Conservation (phyloP, 2,888 invertebrate species). For the Sialis lutaria region DNA sequence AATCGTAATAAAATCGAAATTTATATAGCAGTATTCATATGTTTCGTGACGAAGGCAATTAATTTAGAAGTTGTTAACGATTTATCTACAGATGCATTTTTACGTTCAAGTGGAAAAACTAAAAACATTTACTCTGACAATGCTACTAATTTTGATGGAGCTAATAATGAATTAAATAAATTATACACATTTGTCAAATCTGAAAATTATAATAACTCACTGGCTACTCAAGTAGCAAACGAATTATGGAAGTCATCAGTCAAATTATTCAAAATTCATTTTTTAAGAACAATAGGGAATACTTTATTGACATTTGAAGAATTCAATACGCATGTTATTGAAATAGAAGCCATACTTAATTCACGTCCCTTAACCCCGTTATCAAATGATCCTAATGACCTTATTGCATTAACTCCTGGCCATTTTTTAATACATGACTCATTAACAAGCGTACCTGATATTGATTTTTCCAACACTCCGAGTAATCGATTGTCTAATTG, state of each 20-base stretch:
- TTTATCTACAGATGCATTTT: too few species aligned
- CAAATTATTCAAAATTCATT: slow-evolving; percentile 5
- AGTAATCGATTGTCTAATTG: slow-evolving; percentile 7
- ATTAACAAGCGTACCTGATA: slow-evolving; percentile 5
- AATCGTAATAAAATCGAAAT: slow-evolving; percentile 2
- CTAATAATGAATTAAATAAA: neutral
- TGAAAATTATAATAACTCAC: neutral
- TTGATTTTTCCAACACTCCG: slow-evolving; percentile 4
- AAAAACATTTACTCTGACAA: slow-evolving; percentile 7
- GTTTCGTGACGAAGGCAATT: too few species aligned
- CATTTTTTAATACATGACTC: slow-evolving; percentile 9
- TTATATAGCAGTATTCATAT: too few species aligned
- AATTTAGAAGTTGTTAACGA: too few species aligned
- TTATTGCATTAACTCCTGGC: slow-evolving; percentile 7
- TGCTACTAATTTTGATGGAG: slow-evolving; percentile 9
- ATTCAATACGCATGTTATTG: too few species aligned
- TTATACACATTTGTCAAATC: neutral
- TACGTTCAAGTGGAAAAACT: too few species aligned
- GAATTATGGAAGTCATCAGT: slow-evolving; percentile 6
- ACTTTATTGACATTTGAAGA: slow-evolving; percentile 4
- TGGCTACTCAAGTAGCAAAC: neutral
- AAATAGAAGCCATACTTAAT: too few species aligned
- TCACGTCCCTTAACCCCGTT: too few species aligned
- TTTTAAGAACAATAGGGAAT: slow-evolving; percentile 5
- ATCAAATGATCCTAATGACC: too few species aligned